Conservation (phyloP, 2,797 vertebrate genomes). For the Champsocephalus gunnari region DNA sequence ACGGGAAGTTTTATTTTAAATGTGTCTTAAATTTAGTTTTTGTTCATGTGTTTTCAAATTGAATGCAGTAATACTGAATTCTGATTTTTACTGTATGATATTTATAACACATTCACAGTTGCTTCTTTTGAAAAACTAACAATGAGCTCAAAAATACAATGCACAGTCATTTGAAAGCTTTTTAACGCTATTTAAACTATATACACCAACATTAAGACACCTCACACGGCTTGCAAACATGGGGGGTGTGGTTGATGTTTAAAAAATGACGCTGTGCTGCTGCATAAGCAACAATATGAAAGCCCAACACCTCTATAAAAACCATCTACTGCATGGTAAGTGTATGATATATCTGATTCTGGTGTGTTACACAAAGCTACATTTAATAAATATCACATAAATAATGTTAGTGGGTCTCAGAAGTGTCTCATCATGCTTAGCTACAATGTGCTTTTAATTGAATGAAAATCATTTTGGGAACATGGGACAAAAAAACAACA, state of each 20-base stretch:
- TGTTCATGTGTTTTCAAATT: too few relatives aligned
- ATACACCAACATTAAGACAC: not conserved
- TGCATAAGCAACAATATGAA: not conserved
- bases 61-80: too few relatives aligned
- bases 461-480: not conserved
- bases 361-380: not conserved
- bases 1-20: too few relatives aligned
- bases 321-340: not conserved
- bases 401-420: not conserved
- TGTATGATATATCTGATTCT: not conserved
- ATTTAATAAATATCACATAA: not conserved
- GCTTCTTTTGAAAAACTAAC: too few relatives aligned
- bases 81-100: too few relatives aligned
- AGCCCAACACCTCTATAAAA: not conserved
- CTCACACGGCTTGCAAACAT: not conserved
- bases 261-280: not conserved
- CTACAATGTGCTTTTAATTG: not conserved
- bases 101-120: too few relatives aligned
- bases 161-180: too few relatives aligned
- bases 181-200: not conserved
- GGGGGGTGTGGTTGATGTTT: not conserved
- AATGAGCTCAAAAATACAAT: too few relatives aligned
- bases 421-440: not conserved
- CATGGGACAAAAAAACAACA: not conserved
- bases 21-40: too few relatives aligned